Base-by-base conservation (phyloP, 2,113 vertebrate genomes). In the Gavia stellata region DNA sequence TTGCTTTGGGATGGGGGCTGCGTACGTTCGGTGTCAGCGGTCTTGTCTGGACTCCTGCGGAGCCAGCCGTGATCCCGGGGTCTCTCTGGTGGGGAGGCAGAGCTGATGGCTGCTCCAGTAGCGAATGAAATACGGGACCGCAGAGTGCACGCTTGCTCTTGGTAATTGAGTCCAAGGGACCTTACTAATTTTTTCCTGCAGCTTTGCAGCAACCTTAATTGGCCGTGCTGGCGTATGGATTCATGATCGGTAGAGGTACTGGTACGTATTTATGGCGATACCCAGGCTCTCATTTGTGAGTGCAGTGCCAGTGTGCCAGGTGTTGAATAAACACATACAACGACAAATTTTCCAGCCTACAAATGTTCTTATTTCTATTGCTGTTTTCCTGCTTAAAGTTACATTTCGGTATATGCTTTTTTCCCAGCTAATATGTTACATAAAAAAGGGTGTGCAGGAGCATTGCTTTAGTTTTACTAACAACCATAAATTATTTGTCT, bases 81-180 rank as follows among this genome's bases (percentile, higher is more conserved):
- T 10, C 20, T 34, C 38, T 36, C 33, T 7, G 11, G 45, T 0
- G 1, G 12, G 19, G 63, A 19, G 21, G 67, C 42, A 31, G 61
- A 81, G 55, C 61, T n/a, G 4, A 31, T 5, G 38, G 59, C 70
- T 42, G 26, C 31, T 33, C 59, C 23, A 8, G 36, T 3, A 6
- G 50, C 0, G 24, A 31, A 17, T 31, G 25, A 14, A 25, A 12
- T 4, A 1, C 0, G 11, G 55, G 21, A 19, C 1, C 1, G 26
- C 31, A 19, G 42, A 36, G 21, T 9, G 24, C 26, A 7, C 9
- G 4, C 45, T n/a, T 26, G 47, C 55, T n/a, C 28, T 4, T n/a
- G 36, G 33, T 56, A 50, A 15, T 16, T 58, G 78, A 40, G 50
- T 15, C 58, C 72, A 12, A 19, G 58, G 56, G 52, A 16, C 52